Base-by-base conservation (phyloP, 1,140 invertebrate species). In the Paracyclopina nana region DNA sequence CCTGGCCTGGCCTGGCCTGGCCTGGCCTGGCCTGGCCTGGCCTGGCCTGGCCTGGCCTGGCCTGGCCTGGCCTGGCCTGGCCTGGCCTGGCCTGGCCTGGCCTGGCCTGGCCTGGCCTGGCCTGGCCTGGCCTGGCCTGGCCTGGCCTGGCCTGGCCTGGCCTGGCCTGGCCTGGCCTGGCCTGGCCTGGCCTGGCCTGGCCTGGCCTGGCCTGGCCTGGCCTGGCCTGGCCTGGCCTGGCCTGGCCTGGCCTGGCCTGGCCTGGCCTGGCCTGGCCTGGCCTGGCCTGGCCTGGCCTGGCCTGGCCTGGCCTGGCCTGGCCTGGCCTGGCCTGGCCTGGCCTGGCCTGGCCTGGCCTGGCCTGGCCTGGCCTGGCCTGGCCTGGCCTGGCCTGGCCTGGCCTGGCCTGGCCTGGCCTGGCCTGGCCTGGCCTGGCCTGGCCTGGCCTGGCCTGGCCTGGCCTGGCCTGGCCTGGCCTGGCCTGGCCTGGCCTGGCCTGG, bases 341-440 rank as follows among this genome's bases (percentile, higher is more conserved):
- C n/a, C n/a, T n/a, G n/a, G n/a, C n/a, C n/a, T 55, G 44, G 26
- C 52, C 29, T 55, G 54, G 54, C 54, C 54, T 55, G 45, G 55
- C 55, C 55, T 56, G 52, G 48, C 29, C 48, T 43, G 54, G 54
- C 55, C 54, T 55, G 46, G 27, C 49, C 54, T 55, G 54, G 54
- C 55, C 55, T 55, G 54, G 54, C 54, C 54, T 55, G 54, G 54
- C 54, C 55, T 55, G 54, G 54, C 55, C 55, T 55, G 54, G 44
- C 52, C 52, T 53, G 55, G 50, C 53, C 27, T 53, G 49, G 18
- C 31, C 51, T 54, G 56, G 49, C 56, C 50, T 52, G 56, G 42
- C 55, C 55, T 58, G 56, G 54, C 54, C 55, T 54, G 55, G 41
- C 55, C 55, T 57, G 52, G 43, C 55, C 55, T 56, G 54, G 54